Evolutionary conservation across 2,888 invertebrate genomes (phyloP), one percentile per base, ranked within the genome.

Genomic region (Cancer borealis): DNA sequence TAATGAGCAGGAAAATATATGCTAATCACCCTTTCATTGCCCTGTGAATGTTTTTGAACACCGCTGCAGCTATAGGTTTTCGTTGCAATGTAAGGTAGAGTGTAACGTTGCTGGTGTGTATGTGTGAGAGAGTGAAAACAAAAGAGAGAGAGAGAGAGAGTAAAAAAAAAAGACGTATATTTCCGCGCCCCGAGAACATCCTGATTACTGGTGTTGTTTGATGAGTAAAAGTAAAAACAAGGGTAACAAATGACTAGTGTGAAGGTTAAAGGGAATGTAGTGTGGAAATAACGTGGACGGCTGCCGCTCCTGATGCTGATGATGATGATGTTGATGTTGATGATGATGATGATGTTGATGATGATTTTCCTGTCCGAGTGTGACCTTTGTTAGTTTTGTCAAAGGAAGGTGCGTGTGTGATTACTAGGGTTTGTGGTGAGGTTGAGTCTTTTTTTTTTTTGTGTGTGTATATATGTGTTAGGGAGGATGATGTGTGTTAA

Each of bases 1-100:
- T n/a, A 66, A 66, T 66, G 66, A 66, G 66, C n/a, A 3, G 66
- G n/a, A n/a, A 21, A 66, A 66, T 66, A 8, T 66, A 66, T 21
- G 66, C 66, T 66, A n/a, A 66, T 66, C n/a, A 66, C n/a, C n/a
- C n/a, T 66, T 66, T 66, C n/a, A 66, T 66, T 66, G 66, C 66
- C 8, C n/a, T 21, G 66, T 21, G n/a, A 66, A 66, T 66, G 66
- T 21, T 21, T 66, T n/a, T 8, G 66, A 66, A n/a, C n/a, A n/a
- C n/a, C n/a, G 21, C n/a, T 66, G 66, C 66, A n/a, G 66, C 17
- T 66, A 66, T 66, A n/a, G 66, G 4, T n/a, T 66, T n/a, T 4
- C 17, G 1, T 30, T 79, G 79, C 0, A 79, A 0, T 79, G 73
- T 6, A n/a, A 73, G 73, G 79, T 30, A 79, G 30, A 79, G 30